A percentile compares a stretch with the other conserved stretches of the same genome.
Evolutionary conservation across 2,888 invertebrate species (phyloP).

Genomic region (Tenthredo mesomela): DNA sequence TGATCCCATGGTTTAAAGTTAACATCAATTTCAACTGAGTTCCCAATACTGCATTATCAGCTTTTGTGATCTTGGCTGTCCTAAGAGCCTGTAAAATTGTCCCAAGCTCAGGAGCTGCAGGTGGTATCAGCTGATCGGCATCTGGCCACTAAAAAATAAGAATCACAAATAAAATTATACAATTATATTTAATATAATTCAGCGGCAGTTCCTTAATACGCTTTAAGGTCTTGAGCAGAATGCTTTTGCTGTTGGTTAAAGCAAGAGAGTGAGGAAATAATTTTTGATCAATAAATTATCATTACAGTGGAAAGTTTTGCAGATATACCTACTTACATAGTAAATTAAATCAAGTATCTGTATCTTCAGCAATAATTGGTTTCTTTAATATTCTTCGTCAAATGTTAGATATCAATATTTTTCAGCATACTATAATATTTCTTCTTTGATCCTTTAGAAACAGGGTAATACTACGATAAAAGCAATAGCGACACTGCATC

Average conservation of each 20-base stretch:
- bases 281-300: neutral
- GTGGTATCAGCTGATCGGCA: conserved; percentile 71
- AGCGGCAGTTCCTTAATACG: neutral
- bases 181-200: neutral
- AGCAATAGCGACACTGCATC: conserved; percentile 15
- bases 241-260: too few species aligned
- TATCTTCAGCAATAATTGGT: neutral
- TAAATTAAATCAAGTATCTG: conserved; percentile 9
- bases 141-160: conserved; percentile 70
- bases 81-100: conserved; percentile 84
- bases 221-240: neutral
- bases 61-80: conserved; percentile 84
- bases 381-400: neutral
- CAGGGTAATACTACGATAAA: conserved; percentile 19
- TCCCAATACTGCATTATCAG: conserved; percentile 90
- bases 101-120: conserved; percentile 79
- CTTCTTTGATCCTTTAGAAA: conserved; percentile 24
- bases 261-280: neutral
- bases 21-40: conserved; percentile 94
- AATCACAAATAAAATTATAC: neutral
- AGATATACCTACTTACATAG: conserved; percentile 25
- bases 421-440: conserved; percentile 12
- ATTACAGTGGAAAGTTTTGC: conserved; percentile 9
- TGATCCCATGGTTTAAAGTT: conserved; percentile 86
- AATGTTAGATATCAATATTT: neutral